Evolutionary conservation across 2,797 vertebrate genomes (phyloP).

Genomic region (Loriculus beryllinus): DNA sequence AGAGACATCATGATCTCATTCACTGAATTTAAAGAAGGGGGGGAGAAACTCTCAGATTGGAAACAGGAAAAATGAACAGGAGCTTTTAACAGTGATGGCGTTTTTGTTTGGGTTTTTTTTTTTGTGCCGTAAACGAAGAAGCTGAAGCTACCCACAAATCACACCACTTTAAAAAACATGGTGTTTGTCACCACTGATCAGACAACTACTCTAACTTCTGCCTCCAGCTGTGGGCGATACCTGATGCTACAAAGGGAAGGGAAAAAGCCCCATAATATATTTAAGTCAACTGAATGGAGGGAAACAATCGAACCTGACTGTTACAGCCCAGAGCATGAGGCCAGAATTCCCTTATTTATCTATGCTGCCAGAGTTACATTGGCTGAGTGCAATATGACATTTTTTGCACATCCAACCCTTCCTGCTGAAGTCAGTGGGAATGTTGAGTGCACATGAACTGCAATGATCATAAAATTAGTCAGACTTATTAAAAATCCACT

Average conservation of each 20-base stretch:
- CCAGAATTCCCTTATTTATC: constrained; percentile 7
- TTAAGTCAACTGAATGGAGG: neutral
- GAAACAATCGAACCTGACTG: neutral
- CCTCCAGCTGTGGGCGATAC: neutral
- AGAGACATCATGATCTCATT: constrained; percentile 30
- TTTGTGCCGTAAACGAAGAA: neutral
- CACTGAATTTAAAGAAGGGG: neutral
- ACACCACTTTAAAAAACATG: neutral
- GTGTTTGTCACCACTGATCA: constrained; percentile 15
- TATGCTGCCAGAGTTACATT: neutral
- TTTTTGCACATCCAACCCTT: constrained; percentile 7
- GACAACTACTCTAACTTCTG: neutral
- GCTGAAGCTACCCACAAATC: neutral
- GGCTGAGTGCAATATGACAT: neutral
- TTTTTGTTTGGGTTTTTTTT: neutral
- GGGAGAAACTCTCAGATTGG: neutral
- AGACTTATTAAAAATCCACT: constrained; percentile 70
- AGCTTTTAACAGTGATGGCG: neutral
- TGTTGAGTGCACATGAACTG: constrained; percentile 21
- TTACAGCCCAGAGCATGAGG: neutral
- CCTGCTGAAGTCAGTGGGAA: neutral
- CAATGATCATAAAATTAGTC: constrained; percentile 62
- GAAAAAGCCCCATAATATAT: neutral
- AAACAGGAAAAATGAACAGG: neutral
- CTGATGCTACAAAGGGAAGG: neutral